Percentiles rank a stretch among this genome's conserved stretches.
phyloP scores from a whole-genome alignment of 2,797 vertebrate genomes.

The Microctenopoma steveboyesi region DNA sequence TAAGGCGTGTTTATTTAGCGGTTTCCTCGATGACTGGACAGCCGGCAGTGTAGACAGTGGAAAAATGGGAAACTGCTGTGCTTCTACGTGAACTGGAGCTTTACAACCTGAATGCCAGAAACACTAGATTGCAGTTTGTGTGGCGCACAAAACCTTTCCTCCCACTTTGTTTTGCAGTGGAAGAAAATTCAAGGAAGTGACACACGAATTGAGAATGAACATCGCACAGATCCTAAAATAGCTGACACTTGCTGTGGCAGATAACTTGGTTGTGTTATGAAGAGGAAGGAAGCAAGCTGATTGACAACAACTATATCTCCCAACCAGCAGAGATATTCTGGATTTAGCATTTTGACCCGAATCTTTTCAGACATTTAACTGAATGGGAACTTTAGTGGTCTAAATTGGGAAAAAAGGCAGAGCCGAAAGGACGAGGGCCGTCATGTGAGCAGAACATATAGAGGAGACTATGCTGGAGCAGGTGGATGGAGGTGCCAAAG shows the following conservation, averaged over 20 bases:
- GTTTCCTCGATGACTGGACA: constrained; percentile 30
- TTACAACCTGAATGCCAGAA: constrained; percentile 37
- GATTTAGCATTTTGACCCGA: constrained; percentile 37
- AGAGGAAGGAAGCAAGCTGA: constrained; percentile 55
- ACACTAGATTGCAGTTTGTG: constrained; percentile 30
- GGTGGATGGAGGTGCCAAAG: constrained; percentile 70
- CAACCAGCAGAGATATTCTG: constrained; percentile 29
- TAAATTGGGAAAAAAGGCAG: constrained; percentile 25
- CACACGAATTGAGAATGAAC: constrained; percentile 54
- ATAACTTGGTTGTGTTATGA: constrained; percentile 53
- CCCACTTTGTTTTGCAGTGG: constrained; percentile 45
- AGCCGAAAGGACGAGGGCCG: constrained; percentile 45
- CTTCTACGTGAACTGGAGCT: constrained; percentile 12
- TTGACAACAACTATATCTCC: constrained; percentile 48
- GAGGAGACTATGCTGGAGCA: constrained; percentile 47
- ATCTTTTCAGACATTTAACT: constrained; percentile 22
- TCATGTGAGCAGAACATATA: constrained; percentile 64
- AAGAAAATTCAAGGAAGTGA: constrained; percentile 52
- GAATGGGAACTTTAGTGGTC: constrained; percentile 23
- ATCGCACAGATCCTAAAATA: constrained; percentile 66
- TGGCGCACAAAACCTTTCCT: constrained; percentile 30
- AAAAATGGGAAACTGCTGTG: constrained; percentile 8
- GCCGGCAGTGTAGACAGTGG: constrained; percentile 5
- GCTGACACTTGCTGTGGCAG: constrained; percentile 55
- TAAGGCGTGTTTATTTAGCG: constrained; percentile 42